phyloP scores from a whole-genome alignment of 2,888 invertebrate species.

The Trissoscelio sp. region DNA sequence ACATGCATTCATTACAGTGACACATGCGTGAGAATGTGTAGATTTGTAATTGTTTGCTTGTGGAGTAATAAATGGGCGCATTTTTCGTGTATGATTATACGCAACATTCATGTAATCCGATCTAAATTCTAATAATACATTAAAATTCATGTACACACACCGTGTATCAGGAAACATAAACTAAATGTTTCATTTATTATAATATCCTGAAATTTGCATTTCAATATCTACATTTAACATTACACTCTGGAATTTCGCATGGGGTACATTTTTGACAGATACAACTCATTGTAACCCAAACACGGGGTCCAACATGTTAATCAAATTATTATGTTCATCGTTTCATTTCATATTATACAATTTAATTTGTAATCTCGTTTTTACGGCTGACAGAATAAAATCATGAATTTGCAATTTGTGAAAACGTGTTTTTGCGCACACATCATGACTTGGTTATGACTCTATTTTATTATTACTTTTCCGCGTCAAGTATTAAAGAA shows the following conservation, averaged over 20 bases:
- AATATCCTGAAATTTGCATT: conserved; percentile 25
- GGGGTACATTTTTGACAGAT: background rate
- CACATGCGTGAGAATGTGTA: conserved; percentile 26
- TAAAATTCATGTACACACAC: conserved; percentile 26
- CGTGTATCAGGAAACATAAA: background rate
- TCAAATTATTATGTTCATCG: background rate
- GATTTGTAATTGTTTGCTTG: conserved; percentile 34
- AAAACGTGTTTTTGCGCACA: background rate
- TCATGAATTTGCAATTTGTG: background rate
- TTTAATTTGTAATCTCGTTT: background rate
- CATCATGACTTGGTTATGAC: background rate
- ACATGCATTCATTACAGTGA: conserved; percentile 47
- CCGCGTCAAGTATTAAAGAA: background rate
- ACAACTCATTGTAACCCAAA: background rate
- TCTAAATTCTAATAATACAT: conserved; percentile 44
- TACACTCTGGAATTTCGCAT: background rate
- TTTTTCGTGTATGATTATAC: conserved; percentile 24
- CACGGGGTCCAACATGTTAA: background rate
- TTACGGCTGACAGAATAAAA: background rate
- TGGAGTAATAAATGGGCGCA: conserved; percentile 19
- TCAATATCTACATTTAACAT: conserved; percentile 19
- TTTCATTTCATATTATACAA: background rate
- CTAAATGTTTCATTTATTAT: conserved; percentile 41
- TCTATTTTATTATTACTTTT: background rate
- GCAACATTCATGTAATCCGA: conserved; percentile 18